Percentiles rank a stretch among this genome's conserved stretches.
Conservation (phyloP, 2,888 invertebrate genomes). For the Cryptophagus acutangulus region DNA sequence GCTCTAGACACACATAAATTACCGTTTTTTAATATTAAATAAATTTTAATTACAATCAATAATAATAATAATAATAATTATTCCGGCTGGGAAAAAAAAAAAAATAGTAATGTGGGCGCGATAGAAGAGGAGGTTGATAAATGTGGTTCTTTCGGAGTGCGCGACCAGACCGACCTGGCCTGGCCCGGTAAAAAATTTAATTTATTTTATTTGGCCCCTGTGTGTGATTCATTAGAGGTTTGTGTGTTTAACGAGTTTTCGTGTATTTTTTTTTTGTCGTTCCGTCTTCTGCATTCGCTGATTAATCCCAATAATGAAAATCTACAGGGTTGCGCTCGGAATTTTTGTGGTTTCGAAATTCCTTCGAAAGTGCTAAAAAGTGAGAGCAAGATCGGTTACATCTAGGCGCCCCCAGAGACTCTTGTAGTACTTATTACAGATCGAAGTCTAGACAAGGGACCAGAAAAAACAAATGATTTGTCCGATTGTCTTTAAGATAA, state of each 20-base stretch:
- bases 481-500: constrained; percentile 29
- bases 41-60: constrained; percentile 44
- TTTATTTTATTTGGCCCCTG: constrained; percentile 33
- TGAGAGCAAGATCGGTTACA: too few species aligned
- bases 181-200: constrained; percentile 28
- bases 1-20: too few species aligned
- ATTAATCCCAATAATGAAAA: too few species aligned
- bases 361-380: too few species aligned
- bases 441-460: constrained; percentile 33
- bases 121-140: constrained; percentile 38
- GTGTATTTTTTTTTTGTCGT: constrained; percentile 14
- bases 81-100: constrained; percentile 12
- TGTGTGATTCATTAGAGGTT: constrained; percentile 28
- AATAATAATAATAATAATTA: constrained; percentile 45
- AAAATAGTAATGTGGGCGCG: constrained; percentile 32
- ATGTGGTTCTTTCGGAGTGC: constrained; percentile 29
- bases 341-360: too few species aligned
- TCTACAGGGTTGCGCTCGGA: too few species aligned
- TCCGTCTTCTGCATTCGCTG: constrained; percentile 15
- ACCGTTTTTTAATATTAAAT: constrained; percentile 40
- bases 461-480: constrained; percentile 33
- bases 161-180: constrained; percentile 13
- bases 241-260: constrained; percentile 27
- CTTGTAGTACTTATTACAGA: constrained; percentile 17
- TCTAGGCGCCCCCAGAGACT: constrained; percentile 22